Conservation (phyloP, 2,797 vertebrate species). For the Chelon auratus region DNA sequence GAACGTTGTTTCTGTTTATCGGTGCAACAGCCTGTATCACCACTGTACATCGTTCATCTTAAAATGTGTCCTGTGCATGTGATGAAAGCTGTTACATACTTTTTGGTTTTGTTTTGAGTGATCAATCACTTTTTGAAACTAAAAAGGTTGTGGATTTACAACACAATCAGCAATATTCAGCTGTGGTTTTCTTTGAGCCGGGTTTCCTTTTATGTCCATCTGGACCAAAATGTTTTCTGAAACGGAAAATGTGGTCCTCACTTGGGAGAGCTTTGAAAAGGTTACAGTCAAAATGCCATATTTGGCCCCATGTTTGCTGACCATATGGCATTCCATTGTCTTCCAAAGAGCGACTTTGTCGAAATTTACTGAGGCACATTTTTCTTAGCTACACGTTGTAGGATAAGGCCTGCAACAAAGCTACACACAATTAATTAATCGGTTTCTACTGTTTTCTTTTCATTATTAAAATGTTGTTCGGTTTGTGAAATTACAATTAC, state of each 20-base stretch:
- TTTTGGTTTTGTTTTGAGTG: too few relatives aligned
- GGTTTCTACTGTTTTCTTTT: too few relatives aligned
- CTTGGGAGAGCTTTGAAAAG: neutral
- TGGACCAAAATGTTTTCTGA: neutral
- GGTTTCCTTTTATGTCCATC: constrained; percentile 7
- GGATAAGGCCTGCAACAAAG: neutral
- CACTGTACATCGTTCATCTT: neutral
- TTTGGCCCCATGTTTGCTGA: neutral
- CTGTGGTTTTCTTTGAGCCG: neutral
- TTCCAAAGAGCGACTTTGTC: neutral
- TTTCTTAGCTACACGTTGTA: neutral
- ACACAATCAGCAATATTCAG: neutral
- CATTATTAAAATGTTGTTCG: neutral
- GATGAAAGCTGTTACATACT: neutral
- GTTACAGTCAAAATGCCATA: neutral
- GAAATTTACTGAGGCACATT: neutral
- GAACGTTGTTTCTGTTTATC: constrained; percentile 29
- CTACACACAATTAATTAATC: neutral
- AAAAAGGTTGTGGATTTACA: neutral
- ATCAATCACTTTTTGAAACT: neutral
- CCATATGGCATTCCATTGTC: constrained; percentile 8
- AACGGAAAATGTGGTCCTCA: neutral
- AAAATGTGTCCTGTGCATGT: neutral
- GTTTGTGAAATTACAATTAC: neutral
- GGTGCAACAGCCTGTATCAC: neutral